Conservation (phyloP, 2,797 vertebrate species). For the Menidia menidia region DNA sequence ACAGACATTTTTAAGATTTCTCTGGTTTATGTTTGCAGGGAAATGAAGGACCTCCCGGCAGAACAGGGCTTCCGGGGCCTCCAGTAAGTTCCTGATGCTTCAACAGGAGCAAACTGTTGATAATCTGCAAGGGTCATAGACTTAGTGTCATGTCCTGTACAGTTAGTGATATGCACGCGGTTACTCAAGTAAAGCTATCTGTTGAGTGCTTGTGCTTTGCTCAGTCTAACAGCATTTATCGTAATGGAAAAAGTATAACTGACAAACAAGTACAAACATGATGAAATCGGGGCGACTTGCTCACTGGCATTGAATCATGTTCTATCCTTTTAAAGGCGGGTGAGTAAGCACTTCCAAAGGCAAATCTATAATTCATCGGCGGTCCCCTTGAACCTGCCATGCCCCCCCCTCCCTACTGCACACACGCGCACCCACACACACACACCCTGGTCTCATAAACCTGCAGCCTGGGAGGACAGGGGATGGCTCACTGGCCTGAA, state of each 20-base stretch:
- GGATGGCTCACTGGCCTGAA: constrained; percentile 77
- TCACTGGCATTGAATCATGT: constrained; percentile 65
- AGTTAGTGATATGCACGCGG: not conserved
- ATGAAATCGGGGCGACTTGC: constrained; percentile 64
- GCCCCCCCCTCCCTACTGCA: constrained; percentile 26
- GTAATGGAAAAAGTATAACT: constrained; percentile 50
- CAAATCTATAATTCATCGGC: constrained; percentile 84
- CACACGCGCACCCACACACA: constrained; percentile 10
- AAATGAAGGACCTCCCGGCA: constrained; percentile 89
- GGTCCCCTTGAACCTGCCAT: constrained; percentile 76
- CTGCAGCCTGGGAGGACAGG: constrained; percentile 69
- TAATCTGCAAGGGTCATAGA: constrained; percentile 9
- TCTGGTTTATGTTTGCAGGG: constrained; percentile 85
- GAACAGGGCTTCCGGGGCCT: constrained; percentile 91
- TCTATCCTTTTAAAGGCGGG: constrained; percentile 69
- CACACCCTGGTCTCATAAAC: constrained; percentile 74
- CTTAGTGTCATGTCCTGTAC: not conserved
- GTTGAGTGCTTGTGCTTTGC: constrained; percentile 24
- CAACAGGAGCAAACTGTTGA: constrained; percentile 21
- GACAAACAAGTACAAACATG: constrained; percentile 65
- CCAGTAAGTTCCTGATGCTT: constrained; percentile 87
- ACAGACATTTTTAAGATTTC: constrained; percentile 38
- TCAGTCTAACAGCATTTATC: constrained; percentile 40
- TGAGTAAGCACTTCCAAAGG: constrained; percentile 80
- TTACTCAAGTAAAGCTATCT: constrained; percentile 5